Evolutionary conservation across 2,113 vertebrate species (phyloP).

Genomic region (Burhinus oedicnemus): DNA sequence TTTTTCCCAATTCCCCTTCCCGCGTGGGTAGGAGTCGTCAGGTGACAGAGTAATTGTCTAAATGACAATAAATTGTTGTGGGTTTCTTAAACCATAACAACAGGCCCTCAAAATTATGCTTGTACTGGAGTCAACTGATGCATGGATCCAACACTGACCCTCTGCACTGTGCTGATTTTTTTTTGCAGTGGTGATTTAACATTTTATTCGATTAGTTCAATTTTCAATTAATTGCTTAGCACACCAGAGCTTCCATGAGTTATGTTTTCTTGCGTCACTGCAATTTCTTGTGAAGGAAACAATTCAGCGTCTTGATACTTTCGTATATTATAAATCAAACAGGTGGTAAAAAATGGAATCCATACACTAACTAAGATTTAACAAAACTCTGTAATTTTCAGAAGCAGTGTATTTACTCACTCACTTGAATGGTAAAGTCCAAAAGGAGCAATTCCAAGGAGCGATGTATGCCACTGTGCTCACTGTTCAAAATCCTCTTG

Average conservation of each 20-base stretch:
- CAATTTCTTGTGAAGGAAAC: neutral
- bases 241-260: neutral
- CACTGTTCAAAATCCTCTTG: neutral
- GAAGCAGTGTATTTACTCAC: neutral
- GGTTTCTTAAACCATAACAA: no score
- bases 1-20: no score
- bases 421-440: neutral
- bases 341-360: neutral
- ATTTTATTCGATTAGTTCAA: neutral
- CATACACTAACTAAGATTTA: neutral
- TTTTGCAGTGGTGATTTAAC: neutral
- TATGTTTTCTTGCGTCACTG: neutral
- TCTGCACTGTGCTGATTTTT: neutral
- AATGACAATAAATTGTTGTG: no score
- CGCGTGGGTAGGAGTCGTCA: no score
- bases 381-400: neutral
- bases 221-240: neutral
- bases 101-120: neutral
- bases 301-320: neutral
- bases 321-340: neutral
- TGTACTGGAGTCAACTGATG: neutral
- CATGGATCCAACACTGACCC: neutral
- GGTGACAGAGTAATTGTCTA: no score
- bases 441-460: neutral
- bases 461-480: neutral